phyloP scores from a whole-genome alignment of 23 tunicate genomes.

The Phallusia fumigata region DNA sequence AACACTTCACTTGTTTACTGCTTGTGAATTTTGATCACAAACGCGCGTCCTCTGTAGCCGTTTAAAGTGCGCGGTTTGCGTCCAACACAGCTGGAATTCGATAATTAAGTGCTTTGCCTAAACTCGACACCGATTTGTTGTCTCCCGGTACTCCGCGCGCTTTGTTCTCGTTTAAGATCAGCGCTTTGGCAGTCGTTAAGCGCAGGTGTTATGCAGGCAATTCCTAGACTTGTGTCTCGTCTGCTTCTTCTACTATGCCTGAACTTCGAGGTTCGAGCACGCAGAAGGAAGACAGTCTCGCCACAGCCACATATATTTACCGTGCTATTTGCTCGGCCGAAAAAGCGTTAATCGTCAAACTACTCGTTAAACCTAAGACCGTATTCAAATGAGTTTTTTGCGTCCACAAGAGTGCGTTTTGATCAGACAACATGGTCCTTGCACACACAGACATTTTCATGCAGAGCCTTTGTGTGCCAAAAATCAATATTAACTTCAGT shows the following conservation, averaged over 20 bases:
- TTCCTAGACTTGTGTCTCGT: neutral
- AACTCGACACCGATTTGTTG: conserved; percentile 13
- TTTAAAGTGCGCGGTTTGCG: neutral
- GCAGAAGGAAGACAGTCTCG: conserved; percentile 7
- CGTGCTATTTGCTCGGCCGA: too few species aligned
- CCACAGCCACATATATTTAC: too few species aligned
- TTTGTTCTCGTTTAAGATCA: neutral
- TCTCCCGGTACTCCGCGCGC: neutral
- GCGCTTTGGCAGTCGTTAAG: neutral
- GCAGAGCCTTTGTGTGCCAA: too few species aligned
- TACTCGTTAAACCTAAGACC: too few species aligned
- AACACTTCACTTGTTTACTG: neutral
- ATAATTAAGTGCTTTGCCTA: conserved; percentile 3
- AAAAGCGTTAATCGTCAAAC: too few species aligned
- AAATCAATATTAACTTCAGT: too few species aligned
- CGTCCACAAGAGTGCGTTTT: too few species aligned
- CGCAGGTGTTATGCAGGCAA: conserved; percentile 5
- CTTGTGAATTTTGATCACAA: neutral
- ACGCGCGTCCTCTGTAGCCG: neutral
- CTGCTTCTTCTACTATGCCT: neutral
- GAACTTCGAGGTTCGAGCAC: neutral
- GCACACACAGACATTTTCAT: too few species aligned
- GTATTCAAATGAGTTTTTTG: too few species aligned
- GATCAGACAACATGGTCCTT: too few species aligned
- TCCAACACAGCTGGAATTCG: neutral